Percentiles rank a stretch among this genome's conserved stretches.
Evolutionary conservation across 2,888 invertebrate species (phyloP).

Genomic region (Chrysolina haemoptera): DNA sequence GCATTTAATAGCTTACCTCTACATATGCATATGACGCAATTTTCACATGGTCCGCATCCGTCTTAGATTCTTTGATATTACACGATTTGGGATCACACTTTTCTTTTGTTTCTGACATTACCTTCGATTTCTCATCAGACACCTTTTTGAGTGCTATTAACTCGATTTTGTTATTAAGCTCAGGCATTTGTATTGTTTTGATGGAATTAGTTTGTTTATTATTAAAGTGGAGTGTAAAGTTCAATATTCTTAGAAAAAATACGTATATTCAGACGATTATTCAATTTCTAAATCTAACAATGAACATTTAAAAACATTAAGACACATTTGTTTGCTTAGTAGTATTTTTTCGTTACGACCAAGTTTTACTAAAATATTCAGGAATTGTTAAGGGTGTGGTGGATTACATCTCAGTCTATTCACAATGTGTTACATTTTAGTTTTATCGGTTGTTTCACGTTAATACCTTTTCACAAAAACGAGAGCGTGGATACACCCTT

Average conservation of each 20-base stretch:
- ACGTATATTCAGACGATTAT: conserved; percentile 32
- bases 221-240: conserved; percentile 18
- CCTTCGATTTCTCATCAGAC: conserved; percentile 18
- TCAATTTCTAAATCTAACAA: conserved; percentile 38
- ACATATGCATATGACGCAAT: conserved; percentile 66
- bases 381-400: background rate
- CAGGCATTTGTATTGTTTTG: conserved; percentile 47
- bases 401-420: background rate
- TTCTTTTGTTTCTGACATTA: conserved; percentile 45
- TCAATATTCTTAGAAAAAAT: conserved; percentile 42
- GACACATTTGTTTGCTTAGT: conserved; percentile 43
- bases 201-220: background rate
- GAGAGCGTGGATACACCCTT: conserved; percentile 50
- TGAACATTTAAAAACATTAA: conserved; percentile 44
- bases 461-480: conserved; percentile 16
- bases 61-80: conserved; percentile 54
- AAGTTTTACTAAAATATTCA: conserved; percentile 36
- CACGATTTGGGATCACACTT: conserved; percentile 43
- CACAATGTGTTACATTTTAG: conserved; percentile 24
- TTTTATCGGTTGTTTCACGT: conserved; percentile 28
- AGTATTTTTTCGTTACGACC: background rate
- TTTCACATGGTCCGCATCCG: conserved; percentile 62
- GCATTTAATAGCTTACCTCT: conserved; percentile 59
- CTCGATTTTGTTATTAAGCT: conserved; percentile 55
- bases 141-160: conserved; percentile 53